Percentiles rank a stretch among this genome's conserved stretches.
Conservation (phyloP, 2,113 vertebrate genomes). For the Oxygymnocypris stewartii region DNA sequence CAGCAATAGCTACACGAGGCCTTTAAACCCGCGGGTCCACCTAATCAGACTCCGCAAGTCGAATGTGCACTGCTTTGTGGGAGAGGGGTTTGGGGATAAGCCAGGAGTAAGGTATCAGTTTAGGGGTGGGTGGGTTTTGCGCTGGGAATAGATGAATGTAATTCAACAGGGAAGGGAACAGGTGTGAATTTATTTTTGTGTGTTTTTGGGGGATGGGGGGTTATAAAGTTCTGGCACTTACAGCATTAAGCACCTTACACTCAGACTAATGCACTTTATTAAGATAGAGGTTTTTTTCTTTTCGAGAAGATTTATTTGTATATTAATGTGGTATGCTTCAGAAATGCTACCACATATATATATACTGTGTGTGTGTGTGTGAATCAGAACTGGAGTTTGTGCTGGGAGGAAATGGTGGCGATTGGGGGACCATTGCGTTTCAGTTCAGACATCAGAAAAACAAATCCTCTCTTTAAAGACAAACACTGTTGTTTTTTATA, state of each 20-base stretch:
- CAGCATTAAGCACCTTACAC: constrained; percentile 91
- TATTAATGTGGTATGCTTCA: constrained; percentile 51
- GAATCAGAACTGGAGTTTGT: constrained; percentile 68
- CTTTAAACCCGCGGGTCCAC: constrained; percentile 70
- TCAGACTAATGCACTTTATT: constrained; percentile 93
- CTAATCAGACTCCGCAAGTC: constrained; percentile 82
- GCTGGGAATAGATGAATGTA: constrained; percentile 44
- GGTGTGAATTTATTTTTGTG: constrained; percentile 48
- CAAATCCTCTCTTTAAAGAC: constrained; percentile 80
- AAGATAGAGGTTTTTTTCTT: constrained; percentile 62
- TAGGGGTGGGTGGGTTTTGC: constrained; percentile 43
- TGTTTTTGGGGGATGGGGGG: constrained; percentile 47
- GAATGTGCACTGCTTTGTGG: constrained; percentile 83
- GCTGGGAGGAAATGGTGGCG: constrained; percentile 47
- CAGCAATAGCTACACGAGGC: constrained; percentile 86
- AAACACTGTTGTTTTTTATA: constrained; percentile 79
- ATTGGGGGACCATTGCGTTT: constrained; percentile 65
- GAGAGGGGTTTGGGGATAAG: constrained; percentile 47
- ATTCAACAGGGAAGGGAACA: constrained; percentile 32
- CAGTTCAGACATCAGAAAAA: constrained; percentile 76
- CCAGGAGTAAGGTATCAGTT: constrained; percentile 47
- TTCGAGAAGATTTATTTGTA: constrained; percentile 48
- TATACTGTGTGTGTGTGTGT: constrained; percentile 34
- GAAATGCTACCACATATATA: constrained; percentile 52
- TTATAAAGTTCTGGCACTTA: constrained; percentile 82